These are phyloP conservation scores for Gnathonemus longibarbis DNA, from an alignment of 2,113 vertebrate genomes.

Conservation along the genomic window DNA sequence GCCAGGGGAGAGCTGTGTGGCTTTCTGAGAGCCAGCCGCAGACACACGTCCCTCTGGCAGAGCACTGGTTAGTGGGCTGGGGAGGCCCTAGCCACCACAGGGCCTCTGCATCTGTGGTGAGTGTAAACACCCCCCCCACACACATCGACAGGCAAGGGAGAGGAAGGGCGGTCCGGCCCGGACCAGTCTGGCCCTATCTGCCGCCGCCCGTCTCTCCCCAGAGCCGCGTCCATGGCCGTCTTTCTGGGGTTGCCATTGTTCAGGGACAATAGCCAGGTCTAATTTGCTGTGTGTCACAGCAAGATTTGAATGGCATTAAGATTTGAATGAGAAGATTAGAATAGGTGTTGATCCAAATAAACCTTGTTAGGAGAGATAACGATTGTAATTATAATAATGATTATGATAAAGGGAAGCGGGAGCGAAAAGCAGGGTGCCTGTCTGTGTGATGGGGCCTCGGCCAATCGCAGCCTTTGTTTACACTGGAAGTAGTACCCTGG, in stretches of 20 bases:
- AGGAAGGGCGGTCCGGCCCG: neutral
- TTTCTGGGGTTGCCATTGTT: slow-evolving; percentile 25
- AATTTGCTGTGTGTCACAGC: slow-evolving; percentile 27
- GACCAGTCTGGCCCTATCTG: neutral
- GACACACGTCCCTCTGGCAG: neutral
- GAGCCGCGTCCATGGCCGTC: slow-evolving; percentile 7
- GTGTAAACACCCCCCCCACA: neutral
- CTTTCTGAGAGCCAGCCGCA: neutral
- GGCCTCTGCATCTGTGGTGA: neutral
- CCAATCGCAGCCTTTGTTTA: slow-evolving; percentile 28
- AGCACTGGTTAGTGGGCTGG: neutral
- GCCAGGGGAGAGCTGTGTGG: neutral
- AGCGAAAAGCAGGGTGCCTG: neutral
- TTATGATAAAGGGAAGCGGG: slow-evolving; percentile 28
- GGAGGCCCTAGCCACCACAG: neutral
- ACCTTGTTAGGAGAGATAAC: slow-evolving; percentile 37
- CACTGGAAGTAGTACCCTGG: slow-evolving; percentile 31
- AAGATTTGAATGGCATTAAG: slow-evolving; percentile 29
- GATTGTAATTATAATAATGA: slow-evolving; percentile 38
- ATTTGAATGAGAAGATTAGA: slow-evolving; percentile 49
- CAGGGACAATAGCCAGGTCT: slow-evolving; percentile 35
- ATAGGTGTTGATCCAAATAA: slow-evolving; percentile 32
- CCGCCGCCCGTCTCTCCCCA: neutral
- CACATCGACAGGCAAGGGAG: neutral
- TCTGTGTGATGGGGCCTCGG: slow-evolving; percentile 28